Conservation (phyloP, 2,888 invertebrate species). For the Nezara viridula region DNA sequence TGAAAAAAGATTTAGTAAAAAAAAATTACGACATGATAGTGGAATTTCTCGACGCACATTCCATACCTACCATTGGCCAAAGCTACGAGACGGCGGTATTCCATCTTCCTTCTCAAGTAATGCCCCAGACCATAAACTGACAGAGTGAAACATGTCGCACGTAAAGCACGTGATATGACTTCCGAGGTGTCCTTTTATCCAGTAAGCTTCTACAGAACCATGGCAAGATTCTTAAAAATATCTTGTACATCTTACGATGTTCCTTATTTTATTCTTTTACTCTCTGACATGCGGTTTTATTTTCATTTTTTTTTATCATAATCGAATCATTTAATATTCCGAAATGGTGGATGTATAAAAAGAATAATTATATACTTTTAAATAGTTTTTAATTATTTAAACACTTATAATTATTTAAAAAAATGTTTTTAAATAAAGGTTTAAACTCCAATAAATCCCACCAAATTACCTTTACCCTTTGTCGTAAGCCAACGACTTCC, state of each 20-base stretch:
- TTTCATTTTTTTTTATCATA: too few species aligned
- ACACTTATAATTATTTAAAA: too few species aligned
- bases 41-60: not conserved
- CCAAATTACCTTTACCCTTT: too few species aligned
- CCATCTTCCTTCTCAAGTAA: not conserved
- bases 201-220: not conserved
- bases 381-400: too few species aligned
- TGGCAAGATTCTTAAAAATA: not conserved
- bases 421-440: too few species aligned
- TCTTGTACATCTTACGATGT: not conserved
- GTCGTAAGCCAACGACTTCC: too few species aligned
- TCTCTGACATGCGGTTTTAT: too few species aligned
- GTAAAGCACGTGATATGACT: not conserved
- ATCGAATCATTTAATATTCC: too few species aligned
- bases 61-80: not conserved
- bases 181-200: not conserved
- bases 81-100: not conserved
- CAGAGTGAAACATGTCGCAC: constrained; percentile 24
- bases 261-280: not conserved
- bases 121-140: not conserved
- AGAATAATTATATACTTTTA: too few species aligned
- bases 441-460: too few species aligned
- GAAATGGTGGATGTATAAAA: too few species aligned
- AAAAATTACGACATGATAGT: not conserved
- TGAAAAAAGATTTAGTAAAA: not conserved